Percentiles rank a stretch among this genome's conserved stretches.
Conservation (phyloP, 2,113 vertebrate species). For the Neogale vison region DNA sequence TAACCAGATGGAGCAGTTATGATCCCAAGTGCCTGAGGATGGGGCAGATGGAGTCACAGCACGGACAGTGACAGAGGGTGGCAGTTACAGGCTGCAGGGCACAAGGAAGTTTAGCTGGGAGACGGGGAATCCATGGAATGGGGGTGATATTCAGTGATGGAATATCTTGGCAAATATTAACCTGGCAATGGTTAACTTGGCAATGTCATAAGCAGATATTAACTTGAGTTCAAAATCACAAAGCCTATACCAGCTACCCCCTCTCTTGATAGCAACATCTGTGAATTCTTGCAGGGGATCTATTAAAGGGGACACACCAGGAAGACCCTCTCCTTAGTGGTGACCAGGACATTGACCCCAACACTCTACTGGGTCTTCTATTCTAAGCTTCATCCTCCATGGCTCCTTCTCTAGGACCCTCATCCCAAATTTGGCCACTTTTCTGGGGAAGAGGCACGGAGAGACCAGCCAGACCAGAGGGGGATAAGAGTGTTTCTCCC, state of each 20-base stretch:
- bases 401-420: background rate
- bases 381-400: background rate
- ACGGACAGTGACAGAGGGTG: background rate
- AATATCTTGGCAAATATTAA: background rate
- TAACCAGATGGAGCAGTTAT: background rate
- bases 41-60: background rate
- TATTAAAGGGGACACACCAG: background rate
- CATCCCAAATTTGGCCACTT: background rate
- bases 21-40: no score
- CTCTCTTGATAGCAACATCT: background rate
- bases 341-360: background rate
- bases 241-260: background rate
- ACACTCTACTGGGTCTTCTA: background rate
- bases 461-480: background rate
- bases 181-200: background rate
- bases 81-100: background rate
- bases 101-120: background rate
- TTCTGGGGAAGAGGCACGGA: background rate
- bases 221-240: background rate
- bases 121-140: background rate
- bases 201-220: background rate
- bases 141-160: background rate
- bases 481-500: background rate
- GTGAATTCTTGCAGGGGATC: background rate
- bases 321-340: background rate